A percentile compares a stretch with the other conserved stretches of the same genome.
Evolutionary conservation across 1,140 invertebrate species (phyloP).

Genomic region (Wiebesia pumilae): DNA sequence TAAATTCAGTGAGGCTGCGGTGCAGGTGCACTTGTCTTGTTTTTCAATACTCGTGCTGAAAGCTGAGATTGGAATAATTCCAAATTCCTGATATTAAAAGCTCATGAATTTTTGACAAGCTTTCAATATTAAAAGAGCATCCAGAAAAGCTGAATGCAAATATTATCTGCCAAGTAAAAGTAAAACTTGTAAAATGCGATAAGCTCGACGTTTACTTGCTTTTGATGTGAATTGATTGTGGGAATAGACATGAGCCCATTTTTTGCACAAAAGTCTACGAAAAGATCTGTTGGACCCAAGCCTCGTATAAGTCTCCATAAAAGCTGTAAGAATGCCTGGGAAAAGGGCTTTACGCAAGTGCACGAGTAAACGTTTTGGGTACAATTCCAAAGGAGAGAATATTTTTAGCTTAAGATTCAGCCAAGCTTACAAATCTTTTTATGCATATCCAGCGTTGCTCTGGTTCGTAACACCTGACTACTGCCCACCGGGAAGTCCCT

Average conservation of each 20-base stretch:
- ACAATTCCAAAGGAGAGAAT: background rate
- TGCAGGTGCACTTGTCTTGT: too few species aligned
- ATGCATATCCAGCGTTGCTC: background rate
- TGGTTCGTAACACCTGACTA: constrained; percentile 24
- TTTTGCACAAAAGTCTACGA: constrained; percentile 17
- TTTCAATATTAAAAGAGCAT: background rate
- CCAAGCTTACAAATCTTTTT: background rate
- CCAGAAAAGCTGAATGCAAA: background rate
- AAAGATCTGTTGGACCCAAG: background rate
- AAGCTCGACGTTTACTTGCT: background rate
- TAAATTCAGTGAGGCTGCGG: too few species aligned
- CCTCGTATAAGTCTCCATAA: background rate
- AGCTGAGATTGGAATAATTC: too few species aligned
- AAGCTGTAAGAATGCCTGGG: background rate
- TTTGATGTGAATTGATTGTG: background rate
- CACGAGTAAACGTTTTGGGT: background rate
- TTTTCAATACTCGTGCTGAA: too few species aligned
- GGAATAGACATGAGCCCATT: background rate
- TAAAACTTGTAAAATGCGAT: background rate
- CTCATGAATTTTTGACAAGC: too few species aligned
- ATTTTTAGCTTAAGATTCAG: background rate
- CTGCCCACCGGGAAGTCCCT: background rate
- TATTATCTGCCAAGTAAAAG: background rate
- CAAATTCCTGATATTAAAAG: too few species aligned
- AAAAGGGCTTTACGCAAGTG: background rate